Evolutionary conservation across 1,140 invertebrate species (phyloP), one percentile per base, ranked within the genome.

Genomic region (Saccostrea glomerata): DNA sequence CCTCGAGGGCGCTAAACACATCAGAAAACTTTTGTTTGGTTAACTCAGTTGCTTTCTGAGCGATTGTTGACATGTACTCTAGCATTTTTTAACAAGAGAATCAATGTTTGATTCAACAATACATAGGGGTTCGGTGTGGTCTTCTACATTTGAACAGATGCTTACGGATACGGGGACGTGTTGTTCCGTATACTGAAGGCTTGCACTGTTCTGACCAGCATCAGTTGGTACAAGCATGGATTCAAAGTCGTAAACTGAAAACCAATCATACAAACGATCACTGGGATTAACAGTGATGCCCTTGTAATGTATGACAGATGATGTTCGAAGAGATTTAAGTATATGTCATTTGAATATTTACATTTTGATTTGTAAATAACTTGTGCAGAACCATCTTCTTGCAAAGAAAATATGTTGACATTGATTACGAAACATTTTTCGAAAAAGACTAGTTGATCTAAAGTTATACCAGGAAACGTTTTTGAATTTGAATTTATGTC

Each of bases 121-220:
- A 25, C 87, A 90, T 7, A 55, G 60, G 0, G 86, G 84, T 7
- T 7, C 25, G 47, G 54, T 70, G 47, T 66, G 55, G 2, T 40
- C 87, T 12, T 47, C 84, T 47, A 89, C 77, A 20, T 89, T 88
- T 20, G 86, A 90, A 66, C 86, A 90, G 2, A 90, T 83, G 36
- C 86, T 87, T 0, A 90, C 86, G 11, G 40, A 85, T 25, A 90
- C 23, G 15, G 89, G 86, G 0, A 87, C 86, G 83, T 84, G 86
- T 15, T 73, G 5, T 17, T 20, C 55, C 9, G 82, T 87, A 54
- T 70, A 87, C 60, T 84, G 15, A 6, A 85, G 40, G 58, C 60
- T 84, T 11, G 23, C 56, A 17, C 2, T 47, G 17, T n/a, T 40
- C 0, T 85, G 9, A 54, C 47, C 47, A 6, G 25, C 4, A 82